phyloP scores from a whole-genome alignment of 2,797 vertebrate genomes.

The Enteromius unitaeniatus region DNA sequence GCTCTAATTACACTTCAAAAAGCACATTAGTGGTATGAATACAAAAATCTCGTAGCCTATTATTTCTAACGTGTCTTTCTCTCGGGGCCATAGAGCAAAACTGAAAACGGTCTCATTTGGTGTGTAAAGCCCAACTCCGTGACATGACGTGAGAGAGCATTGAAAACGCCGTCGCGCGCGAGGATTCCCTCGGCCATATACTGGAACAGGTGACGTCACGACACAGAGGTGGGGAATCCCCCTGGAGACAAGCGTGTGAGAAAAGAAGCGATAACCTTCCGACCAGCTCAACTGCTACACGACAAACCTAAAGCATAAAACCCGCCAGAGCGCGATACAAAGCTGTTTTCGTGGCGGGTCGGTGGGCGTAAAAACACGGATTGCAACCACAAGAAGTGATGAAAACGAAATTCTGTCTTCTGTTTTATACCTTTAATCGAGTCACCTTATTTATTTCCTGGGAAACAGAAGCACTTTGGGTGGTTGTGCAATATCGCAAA shows the following conservation, averaged over 20 bases:
- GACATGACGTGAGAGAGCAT: background rate
- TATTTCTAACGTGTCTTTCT: background rate
- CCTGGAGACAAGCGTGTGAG: background rate
- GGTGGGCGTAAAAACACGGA: background rate
- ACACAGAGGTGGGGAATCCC: conserved; percentile 53
- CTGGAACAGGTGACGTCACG: conserved; percentile 59
- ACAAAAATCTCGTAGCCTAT: background rate
- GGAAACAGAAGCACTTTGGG: background rate
- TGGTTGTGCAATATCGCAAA: background rate
- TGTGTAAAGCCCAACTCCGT: background rate
- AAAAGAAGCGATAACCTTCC: background rate
- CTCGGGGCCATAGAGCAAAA: background rate
- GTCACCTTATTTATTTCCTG: background rate
- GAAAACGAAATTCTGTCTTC: background rate
- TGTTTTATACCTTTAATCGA: background rate
- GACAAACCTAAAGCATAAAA: background rate
- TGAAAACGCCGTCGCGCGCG: conserved; percentile 6
- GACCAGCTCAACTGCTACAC: background rate
- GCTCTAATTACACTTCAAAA: background rate
- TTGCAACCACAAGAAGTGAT: background rate
- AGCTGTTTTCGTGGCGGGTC: background rate
- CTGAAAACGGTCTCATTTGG: background rate
- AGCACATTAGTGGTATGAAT: too few species aligned
- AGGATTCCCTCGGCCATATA: conserved; percentile 60
- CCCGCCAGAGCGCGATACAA: background rate